Evolutionary conservation across 2,888 invertebrate genomes (phyloP).

Genomic region (Cantharis flavilabris): DNA sequence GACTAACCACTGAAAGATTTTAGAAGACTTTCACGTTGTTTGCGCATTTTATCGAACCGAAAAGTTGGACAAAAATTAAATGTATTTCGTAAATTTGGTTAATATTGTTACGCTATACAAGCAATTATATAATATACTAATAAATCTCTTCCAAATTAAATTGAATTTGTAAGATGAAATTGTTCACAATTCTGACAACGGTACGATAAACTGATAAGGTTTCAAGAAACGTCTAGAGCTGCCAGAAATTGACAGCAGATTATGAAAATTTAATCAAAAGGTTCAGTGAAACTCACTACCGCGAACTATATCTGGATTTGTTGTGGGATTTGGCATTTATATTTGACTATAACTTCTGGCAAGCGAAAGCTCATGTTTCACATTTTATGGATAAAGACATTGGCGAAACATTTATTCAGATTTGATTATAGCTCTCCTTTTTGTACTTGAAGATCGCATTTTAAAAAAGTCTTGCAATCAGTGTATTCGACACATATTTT

Average conservation of each 20-base stretch:
- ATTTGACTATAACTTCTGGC: slow-evolving; percentile 11
- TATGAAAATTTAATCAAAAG: slow-evolving; percentile 30
- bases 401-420: not conserved
- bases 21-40: not conserved
- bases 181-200: slow-evolving; percentile 7
- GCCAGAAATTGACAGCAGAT: slow-evolving; percentile 22
- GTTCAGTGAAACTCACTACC: slow-evolving; percentile 17
- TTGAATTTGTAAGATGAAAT: not conserved
- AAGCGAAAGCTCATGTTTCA: slow-evolving; percentile 7
- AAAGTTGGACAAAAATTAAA: not conserved
- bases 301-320: slow-evolving; percentile 17
- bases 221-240: slow-evolving; percentile 13
- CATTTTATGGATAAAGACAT: slow-evolving; percentile 5
- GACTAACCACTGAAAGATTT: not conserved
- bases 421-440: not conserved
- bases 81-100: not conserved
- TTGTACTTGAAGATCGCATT: not conserved
- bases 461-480: not conserved
- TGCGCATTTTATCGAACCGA: not conserved
- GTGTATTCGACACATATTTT: slow-evolving; percentile 1
- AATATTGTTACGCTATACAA: not conserved
- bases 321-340: slow-evolving; percentile 17
- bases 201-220: slow-evolving; percentile 25
- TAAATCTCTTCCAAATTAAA: not conserved
- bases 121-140: not conserved